Evolutionary conservation across 1,140 invertebrate species (phyloP), one percentile per base, ranked within the genome.

Genomic region (Carposina sasakii): DNA sequence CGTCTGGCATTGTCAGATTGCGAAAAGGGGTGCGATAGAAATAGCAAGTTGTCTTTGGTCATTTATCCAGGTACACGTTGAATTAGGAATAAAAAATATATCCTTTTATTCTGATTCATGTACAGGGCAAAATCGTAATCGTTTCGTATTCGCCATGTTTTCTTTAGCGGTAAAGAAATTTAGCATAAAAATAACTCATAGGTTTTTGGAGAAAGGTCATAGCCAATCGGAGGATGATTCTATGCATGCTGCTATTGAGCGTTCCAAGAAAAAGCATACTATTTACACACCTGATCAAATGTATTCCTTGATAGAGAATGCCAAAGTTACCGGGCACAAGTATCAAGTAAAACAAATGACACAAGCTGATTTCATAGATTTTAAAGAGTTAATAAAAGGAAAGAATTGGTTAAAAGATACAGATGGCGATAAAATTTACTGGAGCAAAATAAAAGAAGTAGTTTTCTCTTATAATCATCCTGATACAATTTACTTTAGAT

Each of bases 91-190:
- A 15, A 50, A 28, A 21, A 33, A 53, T 3, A 48, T 66, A 28
- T 48, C 36, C n/a, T 51, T 62, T 34, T 73, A 70, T 47, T 69
- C 66, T 0, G 74, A 76, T 48, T 63, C 65, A 34, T 77, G 66
- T 42, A 42, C 49, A 15, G 72, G 74, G 0, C 67, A 77, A 48
- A 81, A 81, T 48, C 62, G 13, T 26, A 78, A 81, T 39, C 48
- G 59, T 2, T 66, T 55, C 37, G 51, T 76, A 36, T 73, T 72
- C 62, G 57, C 58, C 0, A 46, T 72, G 49, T 71, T 63, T 50
- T 6, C 57, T 1, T 58, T 57, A 52, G 60, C 56, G 20, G 48
- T 57, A 9, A 43, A 53, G 37, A 30, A 24, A 24, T 59, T 55
- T 45, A 28, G 66, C 15, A 48, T 63, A 15, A 33, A 59, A 15